Evolutionary conservation across 2,888 invertebrate genomes (phyloP).

Genomic region (Psylliodes chrysocephalus): DNA sequence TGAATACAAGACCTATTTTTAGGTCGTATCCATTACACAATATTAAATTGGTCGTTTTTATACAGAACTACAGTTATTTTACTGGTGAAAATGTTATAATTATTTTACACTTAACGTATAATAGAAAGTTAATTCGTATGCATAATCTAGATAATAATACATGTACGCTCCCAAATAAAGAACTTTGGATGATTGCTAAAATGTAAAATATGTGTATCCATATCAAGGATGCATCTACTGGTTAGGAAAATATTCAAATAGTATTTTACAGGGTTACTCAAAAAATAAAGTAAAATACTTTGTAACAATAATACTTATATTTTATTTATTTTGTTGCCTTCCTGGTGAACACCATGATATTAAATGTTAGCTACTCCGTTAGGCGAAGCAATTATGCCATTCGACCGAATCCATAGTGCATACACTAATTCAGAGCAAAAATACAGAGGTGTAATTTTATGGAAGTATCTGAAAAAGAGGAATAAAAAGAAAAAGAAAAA

Average conservation of each 20-base stretch:
- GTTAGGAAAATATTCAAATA: not conserved
- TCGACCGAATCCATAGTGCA: no score
- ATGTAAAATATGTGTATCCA: conserved; percentile 2
- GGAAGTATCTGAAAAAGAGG: no score
- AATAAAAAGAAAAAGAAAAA: no score
- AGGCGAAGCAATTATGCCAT: no score
- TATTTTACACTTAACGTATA: conserved; percentile 35
- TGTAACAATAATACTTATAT: no score
- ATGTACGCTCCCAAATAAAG: conserved; percentile 19
- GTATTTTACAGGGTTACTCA: no score
- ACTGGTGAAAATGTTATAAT: conserved; percentile 36
- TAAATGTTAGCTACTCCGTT: no score
- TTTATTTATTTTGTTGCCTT: no score
- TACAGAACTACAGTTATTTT: conserved; percentile 27
- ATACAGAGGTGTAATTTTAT: no score
- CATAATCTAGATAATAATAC: conserved; percentile 31
- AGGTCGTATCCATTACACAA: conserved; percentile 28
- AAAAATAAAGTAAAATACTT: no score
- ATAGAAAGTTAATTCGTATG: conserved; percentile 34
- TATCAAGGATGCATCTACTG: not conserved
- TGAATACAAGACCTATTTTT: conserved; percentile 31
- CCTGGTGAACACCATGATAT: no score
- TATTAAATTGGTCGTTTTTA: conserved; percentile 30
- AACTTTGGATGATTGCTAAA: conserved; percentile 1
- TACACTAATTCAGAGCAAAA: no score